Base-by-base conservation (phyloP, 2,888 invertebrate species). In the Pyrgus malvae region DNA sequence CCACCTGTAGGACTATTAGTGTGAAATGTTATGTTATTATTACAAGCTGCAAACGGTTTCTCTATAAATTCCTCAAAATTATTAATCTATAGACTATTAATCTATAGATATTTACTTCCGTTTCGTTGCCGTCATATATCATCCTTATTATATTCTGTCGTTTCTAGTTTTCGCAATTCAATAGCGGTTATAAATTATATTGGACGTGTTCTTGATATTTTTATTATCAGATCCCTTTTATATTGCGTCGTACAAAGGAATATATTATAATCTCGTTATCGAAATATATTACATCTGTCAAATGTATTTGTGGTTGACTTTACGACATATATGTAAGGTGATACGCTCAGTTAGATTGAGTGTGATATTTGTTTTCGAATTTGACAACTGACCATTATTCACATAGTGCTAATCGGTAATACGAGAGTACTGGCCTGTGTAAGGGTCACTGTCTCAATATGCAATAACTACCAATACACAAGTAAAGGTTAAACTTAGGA, bases 181-280 rank as follows among this genome's bases (percentile, higher is more conserved):
- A 53, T 45, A 38, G 45, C 29, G 9, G 44, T 21, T 45, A 53
- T 53, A 45, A 53, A 53, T 53, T 27, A 53, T 19, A 16, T 25
- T 37, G 8, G 35, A 38, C 9, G 29, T 27, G 38, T 45, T 16
- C 37, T 38, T 41, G 8, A 29, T 14, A 25, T 42, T 45, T 45
- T 45, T 45, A 45, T 38, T 51, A 45, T 31, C 35, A 29, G 11
- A 12, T 19, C 17, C 27, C 45, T 29, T 38, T 53, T 53, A 21
- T 23, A 37, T 53, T 27, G 27, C 23, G 29, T n/a, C 29, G n/a
- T 27, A 45, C 51, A 53, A 45, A 37, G 37, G 40, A 38, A 37
- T 27, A 23, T 53, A 45, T 53, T 37, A 44, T 35, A 23, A 46
- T 37, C 25, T 25, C 16, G 35, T 48, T 27, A 37, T 48, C 14